Percentiles rank a stretch among this genome's conserved stretches.
These are phyloP conservation scores for Bolborhynchus lineola DNA, from an alignment of 2,113 vertebrate genomes.

Conservation along the genomic window DNA sequence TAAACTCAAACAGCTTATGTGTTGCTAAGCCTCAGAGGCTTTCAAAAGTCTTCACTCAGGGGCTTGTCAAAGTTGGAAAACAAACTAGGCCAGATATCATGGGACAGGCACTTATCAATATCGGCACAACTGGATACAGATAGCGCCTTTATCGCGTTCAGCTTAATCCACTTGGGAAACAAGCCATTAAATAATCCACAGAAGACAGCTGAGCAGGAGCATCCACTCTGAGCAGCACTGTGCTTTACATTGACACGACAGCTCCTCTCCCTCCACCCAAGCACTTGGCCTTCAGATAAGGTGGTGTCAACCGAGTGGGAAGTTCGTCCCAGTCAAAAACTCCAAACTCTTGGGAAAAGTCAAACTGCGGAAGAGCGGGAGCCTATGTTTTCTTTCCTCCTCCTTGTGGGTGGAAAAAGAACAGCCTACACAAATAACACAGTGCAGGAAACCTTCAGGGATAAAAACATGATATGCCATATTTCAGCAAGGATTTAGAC, in stretches of 20 bases:
- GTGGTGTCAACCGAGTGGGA: neutral
- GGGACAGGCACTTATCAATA: neutral
- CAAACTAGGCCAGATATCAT: neutral
- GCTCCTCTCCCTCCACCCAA: neutral
- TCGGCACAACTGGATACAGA: neutral
- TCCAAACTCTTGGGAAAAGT: neutral
- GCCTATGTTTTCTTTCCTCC: neutral
- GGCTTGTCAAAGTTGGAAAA: neutral
- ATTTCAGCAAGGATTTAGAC: constrained; percentile 28
- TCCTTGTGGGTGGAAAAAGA: neutral
- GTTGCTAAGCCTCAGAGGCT: neutral
- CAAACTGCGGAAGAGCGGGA: neutral
- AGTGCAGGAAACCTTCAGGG: neutral
- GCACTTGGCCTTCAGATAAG: neutral
- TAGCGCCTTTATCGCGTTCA: accelerated
- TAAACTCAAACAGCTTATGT: neutral
- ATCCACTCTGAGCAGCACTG: neutral
- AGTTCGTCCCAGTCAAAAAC: neutral
- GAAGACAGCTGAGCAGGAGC: neutral
- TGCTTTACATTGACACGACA: neutral
- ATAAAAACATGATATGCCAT: neutral
- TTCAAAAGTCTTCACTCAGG: neutral
- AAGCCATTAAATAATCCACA: neutral
- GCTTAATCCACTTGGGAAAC: neutral
- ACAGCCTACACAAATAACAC: neutral